Conservation (phyloP, 2,797 vertebrate species). For the Kryptopterus vitreolus region DNA sequence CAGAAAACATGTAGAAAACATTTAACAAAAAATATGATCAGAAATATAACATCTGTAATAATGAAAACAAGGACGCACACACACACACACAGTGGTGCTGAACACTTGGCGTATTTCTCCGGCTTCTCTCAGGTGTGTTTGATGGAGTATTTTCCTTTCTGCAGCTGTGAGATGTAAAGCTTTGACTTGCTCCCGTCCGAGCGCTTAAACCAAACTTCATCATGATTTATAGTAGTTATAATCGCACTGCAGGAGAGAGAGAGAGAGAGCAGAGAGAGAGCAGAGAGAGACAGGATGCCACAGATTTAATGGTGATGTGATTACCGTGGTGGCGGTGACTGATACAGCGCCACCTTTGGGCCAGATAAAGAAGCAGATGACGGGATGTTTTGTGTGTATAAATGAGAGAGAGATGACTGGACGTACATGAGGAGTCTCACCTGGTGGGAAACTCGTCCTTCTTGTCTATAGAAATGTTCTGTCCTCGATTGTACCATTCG, state of each 20-base stretch:
- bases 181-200: conserved; percentile 98
- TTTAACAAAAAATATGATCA: conserved; percentile 24
- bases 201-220: conserved; percentile 98
- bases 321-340: neutral
- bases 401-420: neutral
- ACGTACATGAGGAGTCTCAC: conserved; percentile 59
- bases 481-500: conserved; percentile 95
- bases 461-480: conserved; percentile 95
- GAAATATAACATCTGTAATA: conserved; percentile 21
- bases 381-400: neutral
- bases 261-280: conserved; percentile 10
- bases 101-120: neutral
- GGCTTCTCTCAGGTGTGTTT: conserved; percentile 79
- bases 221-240: conserved; percentile 98
- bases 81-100: neutral
- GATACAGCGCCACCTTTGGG: neutral
- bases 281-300: neutral
- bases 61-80: neutral
- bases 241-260: conserved; percentile 78
- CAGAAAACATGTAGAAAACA: conserved; percentile 42
- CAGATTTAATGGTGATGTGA: neutral
- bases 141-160: conserved; percentile 99
- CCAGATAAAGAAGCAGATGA: neutral
- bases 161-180: conserved; percentile 97
- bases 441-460: conserved; percentile 96